These are phyloP conservation scores for Meles meles DNA, from an alignment of 2,113 vertebrate genomes.

Conservation along the genomic window DNA sequence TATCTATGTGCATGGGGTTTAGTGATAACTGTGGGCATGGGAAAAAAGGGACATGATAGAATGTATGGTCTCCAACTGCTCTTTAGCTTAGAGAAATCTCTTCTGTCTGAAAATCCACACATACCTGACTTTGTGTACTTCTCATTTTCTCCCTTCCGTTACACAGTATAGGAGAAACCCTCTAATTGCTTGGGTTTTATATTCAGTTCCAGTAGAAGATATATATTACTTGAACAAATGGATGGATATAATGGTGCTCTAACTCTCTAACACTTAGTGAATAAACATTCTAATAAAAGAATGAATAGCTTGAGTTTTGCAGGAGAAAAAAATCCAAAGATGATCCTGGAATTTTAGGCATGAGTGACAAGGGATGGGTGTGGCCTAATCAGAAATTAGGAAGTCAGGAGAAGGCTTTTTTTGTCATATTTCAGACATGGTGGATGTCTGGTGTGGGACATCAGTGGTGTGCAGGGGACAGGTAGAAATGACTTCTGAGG, in stretches of 20 bases:
- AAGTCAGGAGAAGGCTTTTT: neutral
- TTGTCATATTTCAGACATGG: neutral
- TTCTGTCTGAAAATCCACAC: neutral
- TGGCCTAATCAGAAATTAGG: neutral
- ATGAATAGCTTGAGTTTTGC: neutral
- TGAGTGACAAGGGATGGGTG: neutral
- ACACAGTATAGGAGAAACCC: neutral
- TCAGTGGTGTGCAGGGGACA: neutral
- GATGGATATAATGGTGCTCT: neutral
- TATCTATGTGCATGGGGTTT: neutral
- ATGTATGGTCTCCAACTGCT: neutral
- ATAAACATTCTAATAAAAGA: neutral
- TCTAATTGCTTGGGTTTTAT: neutral
- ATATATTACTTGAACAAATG: neutral
- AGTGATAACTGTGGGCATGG: rapidly evolving
- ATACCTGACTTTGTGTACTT: neutral
- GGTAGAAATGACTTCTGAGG: neutral
- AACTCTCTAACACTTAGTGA: neutral
- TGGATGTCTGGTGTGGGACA: neutral
- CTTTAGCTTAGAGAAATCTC: neutral
- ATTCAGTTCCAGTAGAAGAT: neutral
- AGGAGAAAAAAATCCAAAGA: neutral
- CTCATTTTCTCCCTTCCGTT: neutral
- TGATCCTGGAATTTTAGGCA: neutral
- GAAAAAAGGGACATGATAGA: neutral